Evolutionary conservation across 2,797 vertebrate species (phyloP).

Genomic region (Acanthurus tractus): DNA sequence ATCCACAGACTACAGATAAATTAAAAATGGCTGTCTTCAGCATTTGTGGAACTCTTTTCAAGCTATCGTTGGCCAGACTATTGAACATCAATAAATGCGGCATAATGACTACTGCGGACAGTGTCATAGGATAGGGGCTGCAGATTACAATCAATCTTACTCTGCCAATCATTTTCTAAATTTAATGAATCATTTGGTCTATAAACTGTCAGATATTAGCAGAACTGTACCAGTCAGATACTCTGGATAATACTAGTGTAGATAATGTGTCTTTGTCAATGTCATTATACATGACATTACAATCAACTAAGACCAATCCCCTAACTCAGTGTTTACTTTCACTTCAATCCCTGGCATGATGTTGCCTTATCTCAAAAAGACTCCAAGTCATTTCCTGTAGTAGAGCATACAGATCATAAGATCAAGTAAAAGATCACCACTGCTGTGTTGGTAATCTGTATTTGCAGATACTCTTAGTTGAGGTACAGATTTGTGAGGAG

Average conservation of each 20-base stretch:
- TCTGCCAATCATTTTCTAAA: neutral
- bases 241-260: no score
- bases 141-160: neutral
- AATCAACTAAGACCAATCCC: neutral
- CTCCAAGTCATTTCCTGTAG: neutral
- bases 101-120: neutral
- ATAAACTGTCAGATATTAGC: no score
- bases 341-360: neutral
- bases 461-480: no score
- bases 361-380: neutral
- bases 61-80: neutral
- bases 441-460: neutral
- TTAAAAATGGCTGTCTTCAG: neutral
- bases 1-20: neutral
- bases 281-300: no score
- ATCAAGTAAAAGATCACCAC: neutral
- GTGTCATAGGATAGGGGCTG: neutral
- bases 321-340: conserved; percentile 34
- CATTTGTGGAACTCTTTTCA: neutral
- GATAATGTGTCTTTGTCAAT: no score
- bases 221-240: no score
- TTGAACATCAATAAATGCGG: neutral
- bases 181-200: no score
- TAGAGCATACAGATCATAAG: neutral
- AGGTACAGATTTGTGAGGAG: neutral